Base-by-base conservation (phyloP, 2,797 vertebrate species). In the Acropternis orthonyx region DNA sequence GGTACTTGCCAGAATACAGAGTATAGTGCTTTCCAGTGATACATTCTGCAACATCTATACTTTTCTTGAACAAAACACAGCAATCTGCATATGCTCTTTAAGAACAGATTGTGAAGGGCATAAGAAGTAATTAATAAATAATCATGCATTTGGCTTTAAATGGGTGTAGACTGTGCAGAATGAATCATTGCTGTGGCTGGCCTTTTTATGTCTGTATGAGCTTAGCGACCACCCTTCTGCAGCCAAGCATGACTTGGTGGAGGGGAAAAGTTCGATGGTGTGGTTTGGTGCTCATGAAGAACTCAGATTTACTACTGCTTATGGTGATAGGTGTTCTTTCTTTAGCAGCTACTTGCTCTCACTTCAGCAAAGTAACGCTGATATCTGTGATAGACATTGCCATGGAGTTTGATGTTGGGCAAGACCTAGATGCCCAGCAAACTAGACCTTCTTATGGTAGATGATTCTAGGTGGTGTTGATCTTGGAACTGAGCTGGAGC, bases 251-350 rank as follows among this genome's bases (percentile, higher is more conserved):
- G 19, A 5, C 13, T 23, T n/a, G 12, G 16, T 41, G 11, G 27
- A 27, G 21, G 27, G 3, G 15, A 63, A 62, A 9, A 27, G 6
- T 37, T 46, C 1, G 2, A 0, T 36, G 12, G 3, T 34, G 19
- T 30, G 27, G 12, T 48, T 21, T 66, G 14, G 15, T 71, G 46
- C 30, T 61, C 17, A 27, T 46, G 44, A 55, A 75, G 46, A 87
- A 11, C 34, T 78, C 10, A 2, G 23, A 3, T 16, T 86, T 49
- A 12, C 10, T 34, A 14, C 32, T 78, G 37, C 19, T 54, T 28
- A 2, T 12, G 12, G 3, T 23, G 37, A 24, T 6, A 39, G 9
- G 10, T 51, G 12, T 3, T 77, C 49, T 67, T 24, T 14, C 37
- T 41, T 15, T 41, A 84, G 44, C 44, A 88, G 27, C 30, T 63